Conservation (phyloP, 1,140 invertebrate genomes). For the Cotesia vestalis region DNA sequence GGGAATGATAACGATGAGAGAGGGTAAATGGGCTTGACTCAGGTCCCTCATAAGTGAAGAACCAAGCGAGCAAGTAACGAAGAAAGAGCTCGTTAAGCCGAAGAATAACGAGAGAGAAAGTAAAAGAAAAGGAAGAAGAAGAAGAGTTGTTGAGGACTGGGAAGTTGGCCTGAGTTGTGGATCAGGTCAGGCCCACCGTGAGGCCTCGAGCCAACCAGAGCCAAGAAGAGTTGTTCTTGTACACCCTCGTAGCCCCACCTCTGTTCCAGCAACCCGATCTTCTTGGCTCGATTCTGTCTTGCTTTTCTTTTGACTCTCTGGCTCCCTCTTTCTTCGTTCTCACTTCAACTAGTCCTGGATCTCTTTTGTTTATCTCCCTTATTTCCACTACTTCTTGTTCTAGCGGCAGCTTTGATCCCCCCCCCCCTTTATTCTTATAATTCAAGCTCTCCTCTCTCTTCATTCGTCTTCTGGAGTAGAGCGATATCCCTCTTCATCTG, state of each 20-base stretch:
- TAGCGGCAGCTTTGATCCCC: conserved; percentile 19
- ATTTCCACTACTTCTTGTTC: conserved; percentile 40
- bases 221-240: conserved; percentile 59
- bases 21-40: not conserved
- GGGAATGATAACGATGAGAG: not conserved
- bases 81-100: not conserved
- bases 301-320: not conserved
- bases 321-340: conserved; percentile 27
- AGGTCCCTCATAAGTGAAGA: conserved; percentile 13
- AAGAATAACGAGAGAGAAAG: conserved; percentile 36
- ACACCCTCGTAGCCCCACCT: conserved; percentile 64
- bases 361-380: conserved; percentile 29
- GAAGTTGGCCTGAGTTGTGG: conserved; percentile 44
- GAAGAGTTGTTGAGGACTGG: not conserved
- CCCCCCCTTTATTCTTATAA: conserved; percentile 33
- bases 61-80: not conserved
- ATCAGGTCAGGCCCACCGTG: conserved; percentile 62
- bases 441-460: conserved; percentile 44
- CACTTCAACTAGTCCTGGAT: conserved; percentile 27
- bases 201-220: conserved; percentile 63
- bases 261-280: conserved; percentile 48
- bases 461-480: conserved; percentile 31
- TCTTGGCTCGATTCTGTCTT: conserved; percentile 9
- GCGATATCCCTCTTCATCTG: conserved; percentile 34
- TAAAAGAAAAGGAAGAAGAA: conserved; percentile 40